Conservation (phyloP, 2,888 invertebrate genomes). For the Anticlea derivata region DNA sequence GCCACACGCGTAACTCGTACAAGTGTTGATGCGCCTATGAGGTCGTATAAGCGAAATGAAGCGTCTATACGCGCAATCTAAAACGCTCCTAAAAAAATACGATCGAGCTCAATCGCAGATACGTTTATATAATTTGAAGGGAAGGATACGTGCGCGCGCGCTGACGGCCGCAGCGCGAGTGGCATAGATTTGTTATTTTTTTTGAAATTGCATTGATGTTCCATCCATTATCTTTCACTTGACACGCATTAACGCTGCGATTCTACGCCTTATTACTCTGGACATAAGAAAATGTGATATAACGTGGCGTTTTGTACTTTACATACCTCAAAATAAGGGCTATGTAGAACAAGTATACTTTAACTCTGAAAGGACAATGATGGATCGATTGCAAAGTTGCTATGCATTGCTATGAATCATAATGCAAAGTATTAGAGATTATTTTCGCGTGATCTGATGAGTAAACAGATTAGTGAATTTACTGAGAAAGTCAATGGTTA, state of each 20-base stretch:
- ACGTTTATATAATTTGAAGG: background rate
- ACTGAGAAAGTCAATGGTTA: constrained; percentile 20
- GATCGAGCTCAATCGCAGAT: background rate
- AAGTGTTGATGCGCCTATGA: no score
- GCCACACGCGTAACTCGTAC: no score
- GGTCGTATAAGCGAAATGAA: no score
- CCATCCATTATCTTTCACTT: constrained; percentile 57
- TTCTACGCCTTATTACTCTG: constrained; percentile 29
- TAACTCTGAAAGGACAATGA: constrained; percentile 27
- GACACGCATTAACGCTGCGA: constrained; percentile 46
- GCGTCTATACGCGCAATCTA: no score
- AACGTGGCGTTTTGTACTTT: constrained; percentile 33
- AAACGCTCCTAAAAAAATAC: background rate
- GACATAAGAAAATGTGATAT: constrained; percentile 28
- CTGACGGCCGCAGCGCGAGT: constrained; percentile 45
- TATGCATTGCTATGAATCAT: constrained; percentile 25
- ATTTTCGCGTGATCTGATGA: constrained; percentile 20
- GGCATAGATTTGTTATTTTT: constrained; percentile 44
- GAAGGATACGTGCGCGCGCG: constrained; percentile 44
- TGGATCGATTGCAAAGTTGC: constrained; percentile 27
- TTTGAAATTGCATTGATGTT: constrained; percentile 38
- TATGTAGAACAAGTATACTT: constrained; percentile 1
- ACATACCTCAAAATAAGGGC: constrained; percentile 30
- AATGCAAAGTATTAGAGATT: constrained; percentile 21
- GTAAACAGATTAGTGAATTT: constrained; percentile 12